phyloP scores from a whole-genome alignment of 2,888 invertebrate species.

The Diarsia dahlii region DNA sequence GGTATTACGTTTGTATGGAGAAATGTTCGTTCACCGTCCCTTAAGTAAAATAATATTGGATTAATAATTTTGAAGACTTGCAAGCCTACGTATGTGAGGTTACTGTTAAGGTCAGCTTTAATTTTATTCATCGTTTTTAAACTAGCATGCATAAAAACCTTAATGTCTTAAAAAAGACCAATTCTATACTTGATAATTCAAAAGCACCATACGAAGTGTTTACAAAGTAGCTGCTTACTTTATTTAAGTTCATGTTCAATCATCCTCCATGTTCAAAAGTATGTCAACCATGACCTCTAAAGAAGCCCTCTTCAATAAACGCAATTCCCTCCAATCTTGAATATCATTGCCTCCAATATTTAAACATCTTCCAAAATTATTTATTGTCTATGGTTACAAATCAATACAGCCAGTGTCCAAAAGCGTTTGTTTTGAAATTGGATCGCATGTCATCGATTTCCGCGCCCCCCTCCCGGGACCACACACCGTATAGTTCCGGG shows the following conservation, averaged over 20 bases:
- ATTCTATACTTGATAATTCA: not conserved
- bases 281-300: conserved; percentile 7
- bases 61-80: conserved; percentile 14
- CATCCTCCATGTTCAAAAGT: not conserved
- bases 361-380: conserved; percentile 19
- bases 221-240: not conserved
- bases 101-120: conserved; percentile 11
- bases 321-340: not conserved
- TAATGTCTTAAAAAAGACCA: not conserved
- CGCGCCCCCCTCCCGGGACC: conserved; percentile 65
- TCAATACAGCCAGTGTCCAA: conserved; percentile 69
- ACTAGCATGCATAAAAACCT: not conserved
- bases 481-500: conserved; percentile 73
- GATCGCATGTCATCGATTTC: conserved; percentile 75
- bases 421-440: conserved; percentile 76
- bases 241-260: not conserved
- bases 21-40: too few relatives aligned
- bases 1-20: too few relatives aligned
- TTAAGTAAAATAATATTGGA: conserved; percentile 31
- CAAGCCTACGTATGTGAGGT: conserved; percentile 5
- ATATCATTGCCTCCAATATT: not conserved
- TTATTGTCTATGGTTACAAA: conserved; percentile 57
- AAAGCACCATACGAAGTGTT: not conserved
- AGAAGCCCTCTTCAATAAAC: not conserved
- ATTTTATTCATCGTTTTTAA: conserved; percentile 20